A percentile compares a stretch with the other conserved stretches of the same genome.
Evolutionary conservation across 1,140 invertebrate species (phyloP).

Genomic region (Mycetomoellerius zeteki): DNA sequence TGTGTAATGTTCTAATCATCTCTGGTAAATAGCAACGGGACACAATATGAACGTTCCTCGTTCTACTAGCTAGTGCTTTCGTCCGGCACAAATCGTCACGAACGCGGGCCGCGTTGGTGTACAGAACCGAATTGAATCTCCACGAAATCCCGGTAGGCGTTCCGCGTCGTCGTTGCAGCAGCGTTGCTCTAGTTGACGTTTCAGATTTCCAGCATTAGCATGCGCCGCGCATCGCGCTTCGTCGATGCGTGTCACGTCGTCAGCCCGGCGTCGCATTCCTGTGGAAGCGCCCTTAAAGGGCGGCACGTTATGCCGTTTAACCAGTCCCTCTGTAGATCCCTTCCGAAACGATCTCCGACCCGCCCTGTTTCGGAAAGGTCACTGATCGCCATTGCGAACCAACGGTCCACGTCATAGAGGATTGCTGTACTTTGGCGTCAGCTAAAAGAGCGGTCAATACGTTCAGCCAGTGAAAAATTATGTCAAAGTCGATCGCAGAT

Average conservation of each 20-base stretch:
- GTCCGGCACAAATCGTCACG: constrained; percentile 73
- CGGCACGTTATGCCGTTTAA: constrained; percentile 77
- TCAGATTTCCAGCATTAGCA: constrained; percentile 77
- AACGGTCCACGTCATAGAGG: constrained; percentile 1
- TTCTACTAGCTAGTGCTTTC: constrained; percentile 11
- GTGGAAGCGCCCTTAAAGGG: constrained; percentile 74
- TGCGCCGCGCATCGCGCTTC: constrained; percentile 72
- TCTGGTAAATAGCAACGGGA: constrained; percentile 23
- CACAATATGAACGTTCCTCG: constrained; percentile 5
- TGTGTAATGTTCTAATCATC: neutral
- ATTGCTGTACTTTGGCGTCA: neutral
- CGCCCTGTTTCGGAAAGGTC: constrained; percentile 60
- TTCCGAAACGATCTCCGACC: constrained; percentile 54
- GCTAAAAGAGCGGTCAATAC: neutral
- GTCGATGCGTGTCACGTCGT: constrained; percentile 78
- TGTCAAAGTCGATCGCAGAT: constrained; percentile 7
- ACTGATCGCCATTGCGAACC: constrained; percentile 45
- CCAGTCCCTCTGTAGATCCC: constrained; percentile 64
- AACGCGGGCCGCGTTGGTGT: constrained; percentile 55
- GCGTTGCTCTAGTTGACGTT: constrained; percentile 74
- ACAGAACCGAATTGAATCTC: constrained; percentile 75
- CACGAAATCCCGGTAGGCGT: constrained; percentile 76
- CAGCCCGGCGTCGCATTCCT: constrained; percentile 73
- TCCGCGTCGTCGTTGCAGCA: constrained; percentile 66
- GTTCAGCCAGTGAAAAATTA: constrained; percentile 17